Evolutionary conservation across 2,113 vertebrate genomes (phyloP).

Genomic region (Alouatta palliata): DNA sequence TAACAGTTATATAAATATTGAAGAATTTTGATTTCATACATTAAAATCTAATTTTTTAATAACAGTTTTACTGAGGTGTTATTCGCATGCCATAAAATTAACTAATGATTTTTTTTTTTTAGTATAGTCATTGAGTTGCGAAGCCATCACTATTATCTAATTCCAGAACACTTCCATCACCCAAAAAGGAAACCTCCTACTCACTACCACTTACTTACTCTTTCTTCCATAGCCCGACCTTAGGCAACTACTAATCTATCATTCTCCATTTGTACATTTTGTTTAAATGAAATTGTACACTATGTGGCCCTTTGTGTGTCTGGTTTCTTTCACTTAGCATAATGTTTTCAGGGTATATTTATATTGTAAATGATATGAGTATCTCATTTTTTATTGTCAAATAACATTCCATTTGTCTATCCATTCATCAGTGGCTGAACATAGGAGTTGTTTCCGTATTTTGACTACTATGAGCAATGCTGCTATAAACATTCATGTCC

Average conservation of each 20-base stretch:
- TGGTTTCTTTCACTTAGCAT: not conserved
- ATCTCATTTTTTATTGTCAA: not conserved
- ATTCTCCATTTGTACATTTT: not conserved
- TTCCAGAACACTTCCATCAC: not conserved
- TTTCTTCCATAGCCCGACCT: rapidly evolving
- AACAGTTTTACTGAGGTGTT: not conserved
- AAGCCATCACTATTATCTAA: not conserved
- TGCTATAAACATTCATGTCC: not conserved
- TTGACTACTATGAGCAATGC: not conserved
- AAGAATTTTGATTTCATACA: not conserved
- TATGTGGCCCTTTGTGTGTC: not conserved
- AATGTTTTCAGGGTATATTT: not conserved
- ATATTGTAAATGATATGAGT: not conserved
- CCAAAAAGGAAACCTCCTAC: not conserved
- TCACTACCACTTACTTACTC: not conserved
- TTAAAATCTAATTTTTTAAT: constrained; percentile 4
- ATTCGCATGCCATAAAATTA: not conserved
- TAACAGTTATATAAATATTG: not conserved
- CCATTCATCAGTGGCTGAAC: not conserved
- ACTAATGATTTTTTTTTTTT: not conserved
- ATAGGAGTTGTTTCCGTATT: not conserved
- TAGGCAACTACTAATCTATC: not conserved
- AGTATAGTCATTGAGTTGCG: not conserved
- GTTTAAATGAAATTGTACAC: not conserved
- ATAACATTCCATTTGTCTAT: not conserved